Conservation (phyloP, 1,140 invertebrate genomes). For the Hyposmocoma kahamanoa region DNA sequence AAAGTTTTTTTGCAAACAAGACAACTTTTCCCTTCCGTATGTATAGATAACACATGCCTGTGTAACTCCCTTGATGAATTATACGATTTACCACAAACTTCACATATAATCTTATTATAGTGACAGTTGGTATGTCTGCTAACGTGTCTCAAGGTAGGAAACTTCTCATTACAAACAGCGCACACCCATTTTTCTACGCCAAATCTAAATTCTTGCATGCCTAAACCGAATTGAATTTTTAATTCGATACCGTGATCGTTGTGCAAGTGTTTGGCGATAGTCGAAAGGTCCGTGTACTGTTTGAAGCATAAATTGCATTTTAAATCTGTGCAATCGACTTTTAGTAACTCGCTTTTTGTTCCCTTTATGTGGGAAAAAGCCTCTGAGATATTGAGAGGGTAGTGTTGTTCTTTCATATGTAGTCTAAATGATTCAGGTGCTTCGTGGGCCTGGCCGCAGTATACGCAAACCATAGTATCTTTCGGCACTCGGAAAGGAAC, state of each 20-base stretch:
- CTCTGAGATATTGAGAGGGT: neutral
- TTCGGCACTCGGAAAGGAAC: conserved; percentile 36
- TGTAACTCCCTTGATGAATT: conserved; percentile 27
- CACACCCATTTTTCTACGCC: conserved; percentile 42
- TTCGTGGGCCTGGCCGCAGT: conserved; percentile 30
- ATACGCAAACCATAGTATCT: conserved; percentile 34
- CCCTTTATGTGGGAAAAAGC: neutral
- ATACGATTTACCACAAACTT: conserved; percentile 49
- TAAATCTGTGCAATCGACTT: conserved; percentile 48
- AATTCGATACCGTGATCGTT: conserved; percentile 30
- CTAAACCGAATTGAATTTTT: too few species aligned
- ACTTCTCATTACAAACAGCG: conserved; percentile 30
- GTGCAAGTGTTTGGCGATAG: conserved; percentile 31
- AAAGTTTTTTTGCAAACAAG: conserved; percentile 9
- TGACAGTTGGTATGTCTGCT: conserved; percentile 44
- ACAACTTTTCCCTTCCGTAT: neutral
- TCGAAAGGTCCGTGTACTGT: conserved; percentile 22
- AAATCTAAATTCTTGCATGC: too few species aligned
- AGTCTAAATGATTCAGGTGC: conserved; percentile 23
- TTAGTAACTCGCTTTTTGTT: conserved; percentile 24
- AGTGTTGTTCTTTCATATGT: conserved; percentile 34
- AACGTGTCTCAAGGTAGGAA: conserved; percentile 32
- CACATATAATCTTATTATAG: conserved; percentile 48
- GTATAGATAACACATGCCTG: conserved; percentile 3
- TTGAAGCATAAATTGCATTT: conserved; percentile 31